Conservation (phyloP, 1,140 invertebrate genomes). For the Steinernema feltiae region DNA sequence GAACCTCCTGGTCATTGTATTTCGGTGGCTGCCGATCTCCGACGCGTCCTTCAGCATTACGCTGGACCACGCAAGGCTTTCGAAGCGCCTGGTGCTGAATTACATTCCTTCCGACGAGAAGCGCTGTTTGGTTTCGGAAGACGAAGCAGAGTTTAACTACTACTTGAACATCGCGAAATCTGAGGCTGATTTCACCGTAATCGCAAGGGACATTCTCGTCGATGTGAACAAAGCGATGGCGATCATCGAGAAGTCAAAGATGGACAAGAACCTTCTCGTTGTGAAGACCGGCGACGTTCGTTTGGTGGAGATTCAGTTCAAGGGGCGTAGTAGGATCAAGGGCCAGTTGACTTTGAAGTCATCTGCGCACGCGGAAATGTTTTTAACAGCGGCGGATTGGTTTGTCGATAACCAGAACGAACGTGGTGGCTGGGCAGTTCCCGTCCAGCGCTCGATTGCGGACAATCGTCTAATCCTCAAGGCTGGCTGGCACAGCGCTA, state of each 20-base stretch:
- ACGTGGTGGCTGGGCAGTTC: conserved; percentile 80
- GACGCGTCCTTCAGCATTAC: background rate
- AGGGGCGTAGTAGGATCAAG: conserved; percentile 69
- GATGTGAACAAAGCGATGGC: conserved; percentile 82
- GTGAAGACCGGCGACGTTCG: conserved; percentile 62
- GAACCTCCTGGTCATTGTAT: background rate
- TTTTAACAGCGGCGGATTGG: conserved; percentile 87
- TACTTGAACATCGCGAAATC: background rate
- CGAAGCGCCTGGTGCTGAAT: conserved; percentile 25
- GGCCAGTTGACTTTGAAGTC: conserved; percentile 77
- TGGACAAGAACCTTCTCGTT: conserved; percentile 34
- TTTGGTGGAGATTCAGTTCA: conserved; percentile 66
- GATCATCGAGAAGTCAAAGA: conserved; percentile 53
- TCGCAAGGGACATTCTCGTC: conserved; percentile 79
- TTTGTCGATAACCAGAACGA: conserved; percentile 78
- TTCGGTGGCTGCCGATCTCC: background rate
- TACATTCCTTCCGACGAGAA: conserved; percentile 29
- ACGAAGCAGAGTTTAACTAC: conserved; percentile 14
- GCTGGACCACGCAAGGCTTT: background rate
- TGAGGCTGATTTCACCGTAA: conserved; percentile 15
- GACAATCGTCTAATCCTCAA: conserved; percentile 69
- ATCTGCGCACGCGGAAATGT: conserved; percentile 77
- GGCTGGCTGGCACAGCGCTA: conserved; percentile 83
- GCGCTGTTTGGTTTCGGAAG: conserved; percentile 38
- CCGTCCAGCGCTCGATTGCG: conserved; percentile 68